Evolutionary conservation across 1,140 invertebrate species (phyloP), one percentile per base, ranked within the genome.

Genomic region (Tetramorium parvispinum): DNA sequence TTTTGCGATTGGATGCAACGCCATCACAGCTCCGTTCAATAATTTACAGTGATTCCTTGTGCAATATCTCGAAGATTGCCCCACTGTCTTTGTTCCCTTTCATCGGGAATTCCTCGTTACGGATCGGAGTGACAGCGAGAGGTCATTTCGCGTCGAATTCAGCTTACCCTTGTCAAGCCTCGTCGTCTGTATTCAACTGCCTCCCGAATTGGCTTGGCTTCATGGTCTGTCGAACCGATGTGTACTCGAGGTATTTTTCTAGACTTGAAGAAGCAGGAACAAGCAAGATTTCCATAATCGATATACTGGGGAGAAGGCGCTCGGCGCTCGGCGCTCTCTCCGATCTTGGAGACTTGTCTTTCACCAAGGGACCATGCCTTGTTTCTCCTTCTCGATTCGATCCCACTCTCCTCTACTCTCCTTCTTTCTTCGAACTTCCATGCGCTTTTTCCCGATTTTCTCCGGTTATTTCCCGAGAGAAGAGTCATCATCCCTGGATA

Each of bases 401-500:
- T 55, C 11, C 37, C 53, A 3, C 10, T 13, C 7, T 51, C n/a
- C 11, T 43, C 21, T 77, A 3, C 6, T 53, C 49, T 46, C 46
- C 6, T 37, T 24, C 65, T n/a, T 46, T 18, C 51, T n/a, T n/a
- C 27, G 6, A 32, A 27, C 76, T 32, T 32, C 32, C 21, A n/a
- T 24, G 18, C 43, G 73, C 37, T 16, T 79, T 85, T 86, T 57
- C 55, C 71, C 77, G 63, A 90, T 91, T 65, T 76, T 68, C 78
- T 27, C 11, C 68, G 61, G 78, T 91, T 91, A 91, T 91, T 91
- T 91, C 90, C 89, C 90, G 83, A 21, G 89, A 91, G 89, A 59
- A 79, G 75, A 87, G 63, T 85, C 83, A 89, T 90, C 86, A 82
- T 55, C 49, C 46, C 21, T 6, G 37, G 49, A 13, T 68, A 83